Evolutionary conservation across 2,888 invertebrate species (phyloP), one percentile per base, ranked within the genome.

Genomic region (Coelopa pilipes): DNA sequence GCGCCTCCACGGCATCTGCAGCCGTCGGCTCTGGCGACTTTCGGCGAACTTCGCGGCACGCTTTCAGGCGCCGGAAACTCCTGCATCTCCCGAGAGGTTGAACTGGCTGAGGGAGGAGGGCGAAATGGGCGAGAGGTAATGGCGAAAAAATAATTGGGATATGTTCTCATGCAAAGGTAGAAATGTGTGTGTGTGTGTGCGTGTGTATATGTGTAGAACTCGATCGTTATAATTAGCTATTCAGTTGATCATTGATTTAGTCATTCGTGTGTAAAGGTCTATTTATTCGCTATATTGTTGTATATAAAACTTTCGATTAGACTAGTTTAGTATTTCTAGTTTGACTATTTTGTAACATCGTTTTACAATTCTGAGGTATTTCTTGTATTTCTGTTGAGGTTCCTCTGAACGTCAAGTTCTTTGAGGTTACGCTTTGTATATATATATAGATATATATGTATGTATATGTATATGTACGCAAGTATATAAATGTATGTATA

Each of bases 351-450:
- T 66, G 66, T 66, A 66, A 66, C 66, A 13, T 66, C 45, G 50
- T 50, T 66, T 66, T 66, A 19, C 49, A 66, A 50, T 49, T 45
- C 63, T 74, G 74, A 74, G 74, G 74, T 74, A 74, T 74, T 53
- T 74, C 55, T 71, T 74, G 74, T 74, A 72, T 74, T 71, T 68
- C 17, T 66, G 12, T 17, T 45, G 65, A 70, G 55, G 46, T 74
- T 70, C 59, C 45, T 60, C 68, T 57, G 45, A 34, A 34, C 34
- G 34, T 34, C 34, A 34, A 4, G 34, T 34, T 34, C 34, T 21
- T 19, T 65, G 45, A 65, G 12, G 65, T 19, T 65, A 65, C 65
- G n/a, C 12, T 66, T 60, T 21, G 24, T 60, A 24, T 21, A 62
- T 21, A 15, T 74, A 55, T 70, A 55, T 73, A 60, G n/a, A 34